phyloP scores from a whole-genome alignment of 1,140 invertebrate species.

The Pachypeltis micranthus region DNA sequence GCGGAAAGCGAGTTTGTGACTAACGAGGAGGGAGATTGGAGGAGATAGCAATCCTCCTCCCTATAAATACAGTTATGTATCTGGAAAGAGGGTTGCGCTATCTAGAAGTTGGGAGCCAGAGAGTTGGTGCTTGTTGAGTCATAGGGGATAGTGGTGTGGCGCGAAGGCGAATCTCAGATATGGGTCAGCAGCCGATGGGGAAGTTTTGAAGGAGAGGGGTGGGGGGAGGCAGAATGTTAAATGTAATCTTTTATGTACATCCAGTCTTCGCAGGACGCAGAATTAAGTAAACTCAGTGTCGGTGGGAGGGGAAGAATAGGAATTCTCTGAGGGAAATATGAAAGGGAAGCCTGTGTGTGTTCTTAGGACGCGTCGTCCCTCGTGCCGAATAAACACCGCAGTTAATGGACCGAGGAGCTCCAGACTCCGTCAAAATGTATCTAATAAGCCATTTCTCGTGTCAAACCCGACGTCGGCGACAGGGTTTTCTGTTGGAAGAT shows the following conservation, averaged over 20 bases:
- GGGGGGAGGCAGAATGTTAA: not conserved
- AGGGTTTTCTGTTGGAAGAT: too few species aligned
- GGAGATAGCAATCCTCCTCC: not conserved
- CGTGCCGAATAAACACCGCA: too few species aligned
- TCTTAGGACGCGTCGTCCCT: too few species aligned
- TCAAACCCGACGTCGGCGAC: too few species aligned
- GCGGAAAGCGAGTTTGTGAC: not conserved
- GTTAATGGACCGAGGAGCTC: too few species aligned
- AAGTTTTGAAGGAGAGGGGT: not conserved
- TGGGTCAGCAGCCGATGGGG: too few species aligned
- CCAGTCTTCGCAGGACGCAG: not conserved
- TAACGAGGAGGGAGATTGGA: not conserved
- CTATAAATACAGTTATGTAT: not conserved
- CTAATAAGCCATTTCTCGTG: too few species aligned
- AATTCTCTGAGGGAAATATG: too few species aligned
- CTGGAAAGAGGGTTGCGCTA: not conserved
- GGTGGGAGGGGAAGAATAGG: too few species aligned
- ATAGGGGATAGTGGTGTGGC: not conserved
- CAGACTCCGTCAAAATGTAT: too few species aligned
- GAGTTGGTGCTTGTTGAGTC: not conserved
- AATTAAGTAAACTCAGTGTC: not conserved
- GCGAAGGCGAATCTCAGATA: too few species aligned
- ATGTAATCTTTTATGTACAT: not conserved
- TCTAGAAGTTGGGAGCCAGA: not conserved
- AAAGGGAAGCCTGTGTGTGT: too few species aligned